phyloP scores from a whole-genome alignment of 2,113 vertebrate species.

The Cygnus buccinator region DNA sequence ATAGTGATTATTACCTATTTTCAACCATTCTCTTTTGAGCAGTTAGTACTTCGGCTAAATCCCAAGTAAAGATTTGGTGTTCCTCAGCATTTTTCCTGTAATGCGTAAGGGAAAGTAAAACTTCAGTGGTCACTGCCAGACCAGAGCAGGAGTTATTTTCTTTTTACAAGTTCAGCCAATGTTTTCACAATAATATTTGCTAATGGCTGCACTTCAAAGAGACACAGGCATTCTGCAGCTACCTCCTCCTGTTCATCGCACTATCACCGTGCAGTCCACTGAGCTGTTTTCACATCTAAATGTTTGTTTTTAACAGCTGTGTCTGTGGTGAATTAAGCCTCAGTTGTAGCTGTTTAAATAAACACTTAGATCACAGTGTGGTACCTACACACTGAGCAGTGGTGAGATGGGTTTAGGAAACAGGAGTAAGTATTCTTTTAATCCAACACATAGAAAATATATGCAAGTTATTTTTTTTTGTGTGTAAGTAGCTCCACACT shows the following conservation, averaged over 20 bases:
- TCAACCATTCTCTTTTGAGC: not conserved
- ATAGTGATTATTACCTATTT: not conserved
- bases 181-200: not conserved
- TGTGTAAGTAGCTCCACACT: not conserved
- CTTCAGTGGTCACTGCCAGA: not conserved
- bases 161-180: not conserved
- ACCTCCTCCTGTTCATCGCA: not conserved
- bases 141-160: not conserved
- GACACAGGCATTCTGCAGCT: not conserved
- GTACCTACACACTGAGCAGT: not conserved
- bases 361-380: not conserved
- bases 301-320: not conserved
- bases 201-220: not conserved
- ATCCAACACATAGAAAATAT: not conserved
- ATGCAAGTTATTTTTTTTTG: not conserved
- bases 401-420: not conserved
- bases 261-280: not conserved
- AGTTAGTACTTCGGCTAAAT: not conserved
- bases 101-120: not conserved
- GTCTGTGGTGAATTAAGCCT: not conserved
- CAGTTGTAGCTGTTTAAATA: not conserved
- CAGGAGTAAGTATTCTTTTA: not conserved
- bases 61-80: not conserved
- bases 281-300: constrained; percentile 14
- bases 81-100: not conserved